Percentiles rank a stretch among this genome's conserved stretches.
These are phyloP conservation scores for Diadophis punctatus DNA, from an alignment of 2,113 vertebrate genomes.

Conservation along the genomic window DNA sequence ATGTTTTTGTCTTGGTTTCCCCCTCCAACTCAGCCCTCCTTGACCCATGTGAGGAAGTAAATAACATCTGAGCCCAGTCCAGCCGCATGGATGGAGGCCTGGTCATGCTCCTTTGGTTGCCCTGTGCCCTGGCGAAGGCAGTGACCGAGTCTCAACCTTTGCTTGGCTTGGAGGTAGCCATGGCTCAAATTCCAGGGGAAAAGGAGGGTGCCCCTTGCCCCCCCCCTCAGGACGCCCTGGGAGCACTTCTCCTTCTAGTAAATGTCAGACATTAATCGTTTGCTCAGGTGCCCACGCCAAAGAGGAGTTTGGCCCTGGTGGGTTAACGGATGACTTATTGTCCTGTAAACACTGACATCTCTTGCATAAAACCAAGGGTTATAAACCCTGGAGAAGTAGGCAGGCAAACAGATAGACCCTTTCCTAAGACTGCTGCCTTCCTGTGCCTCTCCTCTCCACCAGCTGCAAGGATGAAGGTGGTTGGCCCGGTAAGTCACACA, in stretches of 20 bases:
- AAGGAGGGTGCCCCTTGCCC: background rate
- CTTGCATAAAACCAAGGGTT: background rate
- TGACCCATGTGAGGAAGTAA: background rate
- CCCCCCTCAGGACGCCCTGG: background rate
- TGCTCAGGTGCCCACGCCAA: background rate
- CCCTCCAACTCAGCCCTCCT: background rate
- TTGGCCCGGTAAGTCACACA: background rate
- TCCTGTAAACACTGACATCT: background rate
- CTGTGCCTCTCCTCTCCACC: no score
- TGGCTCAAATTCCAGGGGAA: background rate
- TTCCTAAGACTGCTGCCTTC: no score
- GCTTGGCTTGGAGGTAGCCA: background rate
- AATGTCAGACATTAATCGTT: background rate
- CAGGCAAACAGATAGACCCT: background rate
- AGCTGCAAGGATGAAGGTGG: background rate
- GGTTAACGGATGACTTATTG: slow-evolving; percentile 27
- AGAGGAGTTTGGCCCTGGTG: slow-evolving; percentile 7
- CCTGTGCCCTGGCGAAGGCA: background rate
- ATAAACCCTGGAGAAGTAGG: background rate
- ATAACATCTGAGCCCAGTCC: background rate
- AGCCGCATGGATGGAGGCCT: background rate
- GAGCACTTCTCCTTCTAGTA: background rate
- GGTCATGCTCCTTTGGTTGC: no score
- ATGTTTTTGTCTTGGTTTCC: background rate
- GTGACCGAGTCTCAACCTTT: background rate